A percentile compares a stretch with the other conserved stretches of the same genome.
Conservation (phyloP, 2,113 vertebrate species). For the Cyanoderma ruficeps region DNA sequence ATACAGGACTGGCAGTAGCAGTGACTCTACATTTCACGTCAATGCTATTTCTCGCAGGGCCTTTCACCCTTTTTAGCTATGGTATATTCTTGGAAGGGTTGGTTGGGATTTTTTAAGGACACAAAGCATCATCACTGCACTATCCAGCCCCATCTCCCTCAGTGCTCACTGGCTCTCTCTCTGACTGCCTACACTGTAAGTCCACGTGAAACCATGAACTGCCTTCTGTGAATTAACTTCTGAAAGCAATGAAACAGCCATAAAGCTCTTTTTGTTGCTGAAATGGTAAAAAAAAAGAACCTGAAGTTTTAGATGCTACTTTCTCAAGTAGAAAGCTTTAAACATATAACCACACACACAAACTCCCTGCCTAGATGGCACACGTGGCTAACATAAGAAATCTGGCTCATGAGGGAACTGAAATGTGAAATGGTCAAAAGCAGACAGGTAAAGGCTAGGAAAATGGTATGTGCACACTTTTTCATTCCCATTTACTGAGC, state of each 20-base stretch:
- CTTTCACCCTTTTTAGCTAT: neutral
- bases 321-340: neutral
- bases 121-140: neutral
- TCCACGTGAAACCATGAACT: neutral
- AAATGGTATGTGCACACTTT: neutral
- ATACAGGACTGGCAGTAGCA: neutral
- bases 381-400: neutral
- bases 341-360: accelerated
- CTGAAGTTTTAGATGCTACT: neutral
- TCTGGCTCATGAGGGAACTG: neutral
- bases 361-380: neutral
- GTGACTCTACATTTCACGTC: neutral
- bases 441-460: neutral
- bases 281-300: neutral
- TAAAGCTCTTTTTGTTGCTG: neutral
- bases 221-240: neutral
- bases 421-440: neutral
- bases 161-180: neutral
- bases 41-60: neutral
- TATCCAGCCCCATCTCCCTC: neutral
- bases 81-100: neutral
- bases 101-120: neutral
- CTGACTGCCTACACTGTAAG: accelerated
- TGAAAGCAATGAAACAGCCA: neutral
- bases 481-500: neutral